Evolutionary conservation across 2,888 invertebrate genomes (phyloP).

Genomic region (Epinotia demarniana): DNA sequence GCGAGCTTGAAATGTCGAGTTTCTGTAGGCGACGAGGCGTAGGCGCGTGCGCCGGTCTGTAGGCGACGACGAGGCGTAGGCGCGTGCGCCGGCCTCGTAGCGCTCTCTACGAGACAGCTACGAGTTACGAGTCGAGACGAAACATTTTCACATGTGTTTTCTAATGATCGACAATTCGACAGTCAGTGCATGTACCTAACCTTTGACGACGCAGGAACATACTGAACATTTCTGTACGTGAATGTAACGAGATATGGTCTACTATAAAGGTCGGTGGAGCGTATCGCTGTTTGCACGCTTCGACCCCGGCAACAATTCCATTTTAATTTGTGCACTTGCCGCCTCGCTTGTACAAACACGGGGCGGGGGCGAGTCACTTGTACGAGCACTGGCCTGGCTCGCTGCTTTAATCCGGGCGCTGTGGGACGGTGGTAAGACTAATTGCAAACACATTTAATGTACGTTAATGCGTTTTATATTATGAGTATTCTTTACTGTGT

Average conservation of each 20-base stretch:
- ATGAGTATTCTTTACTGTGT: conserved; percentile 20
- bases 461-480: conserved; percentile 8
- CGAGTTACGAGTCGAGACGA: not conserved
- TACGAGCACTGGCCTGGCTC: not conserved
- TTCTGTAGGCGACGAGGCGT: not conserved
- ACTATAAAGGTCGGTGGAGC: not conserved
- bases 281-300: not conserved
- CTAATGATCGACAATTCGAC: not conserved
- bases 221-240: not conserved
- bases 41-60: too few species aligned
- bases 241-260: not conserved
- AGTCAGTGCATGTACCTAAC: not conserved
- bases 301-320: not conserved
- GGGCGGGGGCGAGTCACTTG: conserved; percentile 8
- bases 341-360: conserved; percentile 26
- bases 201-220: too few species aligned
- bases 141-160: not conserved
- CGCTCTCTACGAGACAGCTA: conserved; percentile 9
- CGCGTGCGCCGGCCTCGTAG: not conserved
- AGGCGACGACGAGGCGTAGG: not conserved
- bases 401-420: not conserved
- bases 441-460: conserved; percentile 18
- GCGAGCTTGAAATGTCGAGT: not conserved
- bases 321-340: conserved; percentile 3
- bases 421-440: conserved; percentile 10